A percentile compares a stretch with the other conserved stretches of the same genome.
These are phyloP conservation scores for Machaerirhynchus nigripectus DNA, from an alignment of 2,113 vertebrate species.

Conservation along the genomic window DNA sequence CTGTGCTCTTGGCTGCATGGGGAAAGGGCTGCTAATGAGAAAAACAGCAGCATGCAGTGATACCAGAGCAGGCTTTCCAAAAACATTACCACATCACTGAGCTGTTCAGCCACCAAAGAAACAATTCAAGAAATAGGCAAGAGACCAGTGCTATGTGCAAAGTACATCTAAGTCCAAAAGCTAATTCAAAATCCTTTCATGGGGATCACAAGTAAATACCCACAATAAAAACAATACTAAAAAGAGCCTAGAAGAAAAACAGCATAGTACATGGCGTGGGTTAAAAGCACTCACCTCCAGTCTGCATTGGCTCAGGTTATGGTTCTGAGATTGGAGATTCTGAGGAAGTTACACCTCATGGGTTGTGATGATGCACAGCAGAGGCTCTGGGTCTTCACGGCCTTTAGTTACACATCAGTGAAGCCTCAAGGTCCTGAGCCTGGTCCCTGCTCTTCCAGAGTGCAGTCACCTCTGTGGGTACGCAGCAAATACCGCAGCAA, in stretches of 20 bases:
- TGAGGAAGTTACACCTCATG: neutral
- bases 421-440: neutral
- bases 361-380: accelerated
- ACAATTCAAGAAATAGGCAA: neutral
- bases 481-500: neutral
- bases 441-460: accelerated
- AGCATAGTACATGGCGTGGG: neutral
- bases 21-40: neutral
- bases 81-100: neutral
- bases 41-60: neutral
- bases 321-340: neutral
- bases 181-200: neutral
- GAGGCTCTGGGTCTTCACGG: neutral
- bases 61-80: neutral
- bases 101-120: neutral
- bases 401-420: accelerated
- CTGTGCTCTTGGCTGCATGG: accelerated
- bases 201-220: neutral
- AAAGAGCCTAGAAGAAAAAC: neutral
- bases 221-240: neutral
- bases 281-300: neutral
- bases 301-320: neutral
- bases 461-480: accelerated
- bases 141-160: neutral
- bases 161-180: neutral